Evolutionary conservation across 2,113 vertebrate species (phyloP).

Genomic region (Suncus etruscus): DNA sequence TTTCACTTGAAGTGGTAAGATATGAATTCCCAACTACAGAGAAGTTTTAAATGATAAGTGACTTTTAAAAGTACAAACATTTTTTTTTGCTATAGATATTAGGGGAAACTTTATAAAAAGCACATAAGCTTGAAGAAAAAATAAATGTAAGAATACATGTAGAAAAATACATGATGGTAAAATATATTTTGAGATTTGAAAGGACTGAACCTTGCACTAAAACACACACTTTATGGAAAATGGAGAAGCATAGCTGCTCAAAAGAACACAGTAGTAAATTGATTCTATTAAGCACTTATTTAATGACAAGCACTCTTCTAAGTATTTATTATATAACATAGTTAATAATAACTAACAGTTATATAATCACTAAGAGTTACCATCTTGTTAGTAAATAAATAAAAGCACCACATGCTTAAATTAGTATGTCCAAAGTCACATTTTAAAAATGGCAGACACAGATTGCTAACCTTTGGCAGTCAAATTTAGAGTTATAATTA

Average conservation of each 20-base stretch:
- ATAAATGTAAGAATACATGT: neutral
- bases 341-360: too few species aligned
- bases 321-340: neutral
- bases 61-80: neutral
- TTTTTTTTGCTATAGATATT: neutral
- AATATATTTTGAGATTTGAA: neutral
- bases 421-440: neutral
- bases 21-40: neutral
- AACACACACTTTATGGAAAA: neutral
- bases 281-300: neutral
- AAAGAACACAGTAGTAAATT: neutral
- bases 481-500: neutral
- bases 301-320: neutral
- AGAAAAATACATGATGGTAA: neutral
- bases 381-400: conserved; percentile 16
- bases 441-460: neutral
- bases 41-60: conserved; percentile 17
- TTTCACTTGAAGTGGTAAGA: neutral
- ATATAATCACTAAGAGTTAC: too few species aligned
- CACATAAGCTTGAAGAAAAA: neutral
- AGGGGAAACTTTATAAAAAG: neutral
- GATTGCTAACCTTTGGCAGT: neutral
- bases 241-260: neutral
- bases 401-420: neutral
- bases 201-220: neutral